Conservation (phyloP, 92 coral and sea anemone species). For the Chrysogorgia sp. region DNA sequence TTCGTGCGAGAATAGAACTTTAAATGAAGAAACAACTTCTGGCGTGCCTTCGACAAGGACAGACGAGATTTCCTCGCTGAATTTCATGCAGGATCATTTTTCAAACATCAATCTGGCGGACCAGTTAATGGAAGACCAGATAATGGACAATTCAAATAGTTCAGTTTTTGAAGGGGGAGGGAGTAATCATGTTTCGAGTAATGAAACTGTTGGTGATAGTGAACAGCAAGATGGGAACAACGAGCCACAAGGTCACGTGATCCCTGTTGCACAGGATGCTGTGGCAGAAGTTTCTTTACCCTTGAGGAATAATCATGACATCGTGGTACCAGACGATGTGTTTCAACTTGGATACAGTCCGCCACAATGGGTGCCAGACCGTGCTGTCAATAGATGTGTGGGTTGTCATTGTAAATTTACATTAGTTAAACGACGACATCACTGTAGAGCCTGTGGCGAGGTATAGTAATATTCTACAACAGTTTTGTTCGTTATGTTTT, state of each 20-base stretch:
- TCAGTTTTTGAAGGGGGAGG: background rate
- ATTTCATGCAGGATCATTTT: conserved; percentile 37
- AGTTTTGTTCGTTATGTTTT: background rate
- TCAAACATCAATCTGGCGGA: background rate
- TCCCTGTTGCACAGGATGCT: conserved; percentile 36
- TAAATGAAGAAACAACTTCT: background rate
- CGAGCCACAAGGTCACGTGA: background rate
- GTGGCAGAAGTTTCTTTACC: conserved; percentile 17
- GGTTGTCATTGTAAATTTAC: conserved; percentile 85
- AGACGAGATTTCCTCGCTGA: background rate
- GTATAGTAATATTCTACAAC: conserved; percentile 34
- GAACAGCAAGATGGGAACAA: background rate
- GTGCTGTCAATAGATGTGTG: conserved; percentile 88
- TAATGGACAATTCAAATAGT: no score
- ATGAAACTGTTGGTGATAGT: background rate
- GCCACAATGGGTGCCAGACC: conserved; percentile 94
- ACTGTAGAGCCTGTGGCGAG: conserved; percentile 99
- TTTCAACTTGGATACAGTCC: conserved; percentile 87
- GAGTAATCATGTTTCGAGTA: background rate
- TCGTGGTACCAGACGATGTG: background rate
- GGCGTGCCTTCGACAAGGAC: background rate
- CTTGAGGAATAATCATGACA: background rate
- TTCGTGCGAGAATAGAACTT: background rate
- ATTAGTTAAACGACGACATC: conserved; percentile 83
- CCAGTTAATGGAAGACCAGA: background rate